Conservation (phyloP, 2,888 invertebrate genomes). For the Xanthia icteritia region DNA sequence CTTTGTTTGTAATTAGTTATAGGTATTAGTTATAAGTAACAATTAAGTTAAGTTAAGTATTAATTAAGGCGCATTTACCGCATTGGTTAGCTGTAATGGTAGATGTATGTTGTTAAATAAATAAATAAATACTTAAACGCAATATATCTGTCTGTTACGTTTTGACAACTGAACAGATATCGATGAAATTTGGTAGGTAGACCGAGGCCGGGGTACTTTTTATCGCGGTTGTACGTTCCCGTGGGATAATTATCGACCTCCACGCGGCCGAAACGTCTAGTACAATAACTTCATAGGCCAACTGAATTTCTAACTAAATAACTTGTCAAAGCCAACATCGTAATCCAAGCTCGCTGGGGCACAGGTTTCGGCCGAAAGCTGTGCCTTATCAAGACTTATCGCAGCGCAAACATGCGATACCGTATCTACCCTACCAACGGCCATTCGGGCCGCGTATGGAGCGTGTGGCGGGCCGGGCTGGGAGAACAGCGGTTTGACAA, state of each 20-base stretch:
- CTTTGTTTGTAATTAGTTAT: too few relatives aligned
- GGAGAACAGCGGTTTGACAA: constrained; percentile 1
- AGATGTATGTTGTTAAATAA: too few relatives aligned
- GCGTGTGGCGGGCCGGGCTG: constrained; percentile 41
- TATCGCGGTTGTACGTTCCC: not conserved
- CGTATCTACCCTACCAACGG: constrained; percentile 78
- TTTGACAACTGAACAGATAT: not conserved
- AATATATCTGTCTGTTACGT: too few relatives aligned
- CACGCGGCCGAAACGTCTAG: not conserved
- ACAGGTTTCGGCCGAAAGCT: constrained; percentile 75
- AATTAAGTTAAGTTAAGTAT: too few relatives aligned
- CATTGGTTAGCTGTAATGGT: too few relatives aligned
- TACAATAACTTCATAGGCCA: not conserved
- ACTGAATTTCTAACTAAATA: constrained; percentile 26
- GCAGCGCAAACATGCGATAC: constrained; percentile 75
- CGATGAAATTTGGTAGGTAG: not conserved
- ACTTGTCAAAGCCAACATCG: constrained; percentile 47
- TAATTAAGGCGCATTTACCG: too few relatives aligned
- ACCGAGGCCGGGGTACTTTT: not conserved
- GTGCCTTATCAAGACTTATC: constrained; percentile 73
- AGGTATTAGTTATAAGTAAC: too few relatives aligned
- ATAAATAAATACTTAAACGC: too few relatives aligned
- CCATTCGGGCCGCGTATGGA: constrained; percentile 58
- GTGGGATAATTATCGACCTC: not conserved
- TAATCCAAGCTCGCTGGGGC: constrained; percentile 58